Base-by-base conservation (phyloP, 2,888 invertebrate genomes). In the Strigamia transsilvanica region DNA sequence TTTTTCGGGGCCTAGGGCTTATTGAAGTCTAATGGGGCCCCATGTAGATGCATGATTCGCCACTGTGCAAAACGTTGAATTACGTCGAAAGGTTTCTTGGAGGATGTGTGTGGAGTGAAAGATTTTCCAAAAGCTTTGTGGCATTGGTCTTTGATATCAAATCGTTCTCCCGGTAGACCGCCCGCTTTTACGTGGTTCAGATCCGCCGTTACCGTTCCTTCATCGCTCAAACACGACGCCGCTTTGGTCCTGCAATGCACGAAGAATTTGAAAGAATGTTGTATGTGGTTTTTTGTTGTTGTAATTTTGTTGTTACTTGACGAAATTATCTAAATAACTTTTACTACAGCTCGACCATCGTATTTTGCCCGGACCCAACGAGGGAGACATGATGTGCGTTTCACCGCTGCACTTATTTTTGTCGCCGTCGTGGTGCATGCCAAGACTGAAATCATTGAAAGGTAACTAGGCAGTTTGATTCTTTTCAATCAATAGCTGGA, bases 351-450 rank as follows among this genome's bases (percentile, higher is more conserved):
- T 79, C 0, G 88, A 88, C 88, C 88, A 88, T 0, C 86, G 86
- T 10, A 86, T 86, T 83, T 87, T 87, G 12, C 88, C 88, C 0
- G 87, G 86, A 9, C 88, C 88, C 0, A 88, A 87, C 15, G 86
- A 86, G 10, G 87, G 87, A 7, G 87, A 86, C 88, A 87, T 87
- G 32, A 87, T 85, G 82, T 83, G 86, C 12, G 85, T 85, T 38
- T 86, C 84, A 0, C 84, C 79, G 61, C 86, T 85, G 82, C 88
- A 88, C 23, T 84, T 84, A 82, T 87, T 86, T 18, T 85, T 85
- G 23, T 84, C 85, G 1, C 88, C 88, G 83, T 88, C 88, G 84
- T 88, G 88, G 78, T 87, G 86, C 87, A 88, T 87, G 7, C 87
- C 87, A 66, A 88, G 84, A 84, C 87, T 87, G 82, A 2, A 82